Conservation (phyloP, 2,888 invertebrate genomes). For the Hololepta plana region DNA sequence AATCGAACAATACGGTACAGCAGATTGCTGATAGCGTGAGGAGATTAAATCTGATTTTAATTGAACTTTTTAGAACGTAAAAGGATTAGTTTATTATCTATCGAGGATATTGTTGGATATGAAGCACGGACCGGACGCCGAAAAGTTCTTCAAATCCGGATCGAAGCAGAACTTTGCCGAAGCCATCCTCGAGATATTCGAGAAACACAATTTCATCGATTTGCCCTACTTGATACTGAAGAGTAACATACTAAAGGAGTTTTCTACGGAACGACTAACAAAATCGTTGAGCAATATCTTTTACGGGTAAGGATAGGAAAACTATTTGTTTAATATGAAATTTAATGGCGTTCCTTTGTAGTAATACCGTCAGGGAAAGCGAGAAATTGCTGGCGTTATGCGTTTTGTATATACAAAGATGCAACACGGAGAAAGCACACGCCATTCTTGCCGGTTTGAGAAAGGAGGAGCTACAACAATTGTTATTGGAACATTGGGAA, state of each 20-base stretch:
- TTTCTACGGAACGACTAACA: too few species aligned
- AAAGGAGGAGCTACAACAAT: slow-evolving; percentile 22
- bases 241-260: slow-evolving; percentile 30
- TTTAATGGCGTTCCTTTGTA: slow-evolving; percentile 13
- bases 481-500: slow-evolving; percentile 29
- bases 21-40: slow-evolving; percentile 1
- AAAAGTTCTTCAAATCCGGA: slow-evolving; percentile 24
- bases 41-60: background rate
- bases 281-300: too few species aligned
- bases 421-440: slow-evolving; percentile 29
- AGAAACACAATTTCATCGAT: slow-evolving; percentile 25
- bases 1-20: slow-evolving; percentile 21
- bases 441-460: slow-evolving; percentile 27
- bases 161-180: slow-evolving; percentile 25
- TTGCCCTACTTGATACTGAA: slow-evolving; percentile 32
- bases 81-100: slow-evolving; percentile 24
- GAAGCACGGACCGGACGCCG: slow-evolving; percentile 27
- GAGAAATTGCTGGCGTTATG: slow-evolving; percentile 29
- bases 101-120: slow-evolving; percentile 24
- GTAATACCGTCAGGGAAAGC: slow-evolving; percentile 20
- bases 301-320: too few species aligned
- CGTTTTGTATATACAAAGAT: slow-evolving; percentile 33
- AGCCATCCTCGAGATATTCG: slow-evolving; percentile 25
- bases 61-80: slow-evolving; percentile 12
- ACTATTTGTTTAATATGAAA: slow-evolving; percentile 8